Evolutionary conservation across 2,113 vertebrate species (phyloP), one percentile per base, ranked within the genome.

Genomic region (Gavialis gangeticus): DNA sequence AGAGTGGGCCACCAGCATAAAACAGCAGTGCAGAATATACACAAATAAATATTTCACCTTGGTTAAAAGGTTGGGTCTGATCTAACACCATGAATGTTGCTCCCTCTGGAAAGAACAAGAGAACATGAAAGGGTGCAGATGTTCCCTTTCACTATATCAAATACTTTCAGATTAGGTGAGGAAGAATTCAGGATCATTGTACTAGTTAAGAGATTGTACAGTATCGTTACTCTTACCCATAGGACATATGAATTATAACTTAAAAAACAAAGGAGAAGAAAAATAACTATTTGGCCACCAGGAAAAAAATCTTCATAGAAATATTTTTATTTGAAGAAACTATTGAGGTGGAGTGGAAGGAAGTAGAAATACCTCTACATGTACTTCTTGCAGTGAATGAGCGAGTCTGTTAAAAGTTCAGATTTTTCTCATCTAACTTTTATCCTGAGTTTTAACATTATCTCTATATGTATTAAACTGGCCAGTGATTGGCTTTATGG

Each of bases 41-140:
- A 46, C 46, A 46, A 46, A 46, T 46, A 46, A 46, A 24, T 63
- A 46, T 78, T 79, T 91, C 5, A 34, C 1, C 34, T 71, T 88
- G 7, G 6, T 94, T 87, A 88, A 59, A 88, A 88, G 75, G 63
- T 84, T 0, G 58, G n/a, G 87, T 79, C 59, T 76, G 27, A 15
- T 1, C 25, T 37, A 89, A 83, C 4, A 71, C 77, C 19, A 15
- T 75, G 34, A 90, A n/a, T 83, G 34, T 59, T 94, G 18, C 1
- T 0, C 0, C 0, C 79, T 66, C 11, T 73, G 55, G 2, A 71
- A 85, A 82, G 54, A 66, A 8, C 5, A 59, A 37, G 18, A 27
- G 12, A 1, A 56, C 78, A 63, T 27, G 27, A 87, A 62, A 28
- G 25, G 5, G 66, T n/a, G 16, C 30, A 27, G 46, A 56, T 80